phyloP scores from a whole-genome alignment of 1,140 invertebrate genomes.

The Drosophila micromelanica region DNA sequence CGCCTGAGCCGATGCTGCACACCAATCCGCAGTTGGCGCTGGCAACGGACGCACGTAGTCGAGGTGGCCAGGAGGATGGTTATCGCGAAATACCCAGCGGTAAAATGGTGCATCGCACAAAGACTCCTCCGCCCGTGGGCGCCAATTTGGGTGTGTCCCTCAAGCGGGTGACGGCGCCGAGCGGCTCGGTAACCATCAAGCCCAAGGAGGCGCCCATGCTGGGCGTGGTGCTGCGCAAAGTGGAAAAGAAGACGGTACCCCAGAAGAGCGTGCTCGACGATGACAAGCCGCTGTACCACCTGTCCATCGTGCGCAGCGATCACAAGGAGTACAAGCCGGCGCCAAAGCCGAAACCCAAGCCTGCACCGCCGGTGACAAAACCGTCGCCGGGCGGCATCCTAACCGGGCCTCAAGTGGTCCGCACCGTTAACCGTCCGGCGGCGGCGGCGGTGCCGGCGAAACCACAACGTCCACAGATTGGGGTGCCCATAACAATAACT shows the following conservation, averaged over 20 bases:
- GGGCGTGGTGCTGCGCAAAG: slow-evolving; percentile 78
- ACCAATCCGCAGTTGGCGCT: slow-evolving; percentile 46
- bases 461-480: slow-evolving; percentile 60
- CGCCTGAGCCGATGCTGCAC: slow-evolving; percentile 67
- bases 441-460: slow-evolving; percentile 31
- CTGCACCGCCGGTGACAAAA: slow-evolving; percentile 58
- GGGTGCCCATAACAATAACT: slow-evolving; percentile 80
- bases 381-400: slow-evolving; percentile 72
- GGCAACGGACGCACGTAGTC: slow-evolving; percentile 12
- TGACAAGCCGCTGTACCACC: slow-evolving; percentile 77
- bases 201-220: slow-evolving; percentile 78
- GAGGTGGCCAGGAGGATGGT: slow-evolving; percentile 44
- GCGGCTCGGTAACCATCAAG: slow-evolving; percentile 68
- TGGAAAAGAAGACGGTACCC: slow-evolving; percentile 70
- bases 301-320: slow-evolving; percentile 77
- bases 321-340: slow-evolving; percentile 70
- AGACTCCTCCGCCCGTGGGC: slow-evolving; percentile 76
- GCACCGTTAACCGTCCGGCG: slow-evolving; percentile 35
- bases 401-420: slow-evolving; percentile 67
- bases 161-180: slow-evolving; percentile 72
- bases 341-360: slow-evolving; percentile 73
- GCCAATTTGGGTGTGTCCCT: slow-evolving; percentile 75
- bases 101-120: slow-evolving; percentile 76
- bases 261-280: slow-evolving; percentile 83
- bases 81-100: slow-evolving; percentile 76